A percentile compares a stretch with the other conserved stretches of the same genome.
Conservation (phyloP, 2,797 vertebrate genomes). For the Xiphophorus birchmanni region DNA sequence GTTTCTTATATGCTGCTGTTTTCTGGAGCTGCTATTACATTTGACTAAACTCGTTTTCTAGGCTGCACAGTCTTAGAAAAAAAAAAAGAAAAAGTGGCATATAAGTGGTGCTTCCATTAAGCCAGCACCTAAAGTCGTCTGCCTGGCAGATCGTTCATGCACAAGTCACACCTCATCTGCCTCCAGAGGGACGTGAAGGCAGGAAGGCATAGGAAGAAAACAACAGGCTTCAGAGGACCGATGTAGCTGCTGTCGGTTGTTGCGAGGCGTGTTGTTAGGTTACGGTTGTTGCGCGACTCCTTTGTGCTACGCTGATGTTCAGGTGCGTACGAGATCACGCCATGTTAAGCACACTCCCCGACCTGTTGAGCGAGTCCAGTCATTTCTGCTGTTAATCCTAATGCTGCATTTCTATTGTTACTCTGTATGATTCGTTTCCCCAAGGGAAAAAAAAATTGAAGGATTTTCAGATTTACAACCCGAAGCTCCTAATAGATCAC, state of each 20-base stretch:
- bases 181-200: slow-evolving; percentile 7
- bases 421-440: slow-evolving; percentile 9
- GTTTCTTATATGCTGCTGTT: neutral
- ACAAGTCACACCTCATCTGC: neutral
- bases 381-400: slow-evolving; percentile 21
- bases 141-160: neutral
- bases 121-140: neutral
- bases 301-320: slow-evolving; percentile 1
- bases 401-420: neutral
- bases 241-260: neutral
- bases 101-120: neutral
- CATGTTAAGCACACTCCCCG: slow-evolving; percentile 5
- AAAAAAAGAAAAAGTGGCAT: neutral
- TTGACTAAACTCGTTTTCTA: neutral
- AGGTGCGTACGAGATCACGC: neutral
- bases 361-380: slow-evolving; percentile 43
- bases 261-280: slow-evolving; percentile 24
- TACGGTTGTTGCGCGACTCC: slow-evolving; percentile 1
- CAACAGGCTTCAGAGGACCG: slow-evolving; percentile 15
- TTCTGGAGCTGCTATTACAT: neutral
- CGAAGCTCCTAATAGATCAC: neutral
- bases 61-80: neutral
- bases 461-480: slow-evolving; percentile 7
- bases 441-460: neutral
- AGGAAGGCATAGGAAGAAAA: neutral